Evolutionary conservation across 2,888 invertebrate genomes (phyloP).

Genomic region (Pachliopta kotzebuea): DNA sequence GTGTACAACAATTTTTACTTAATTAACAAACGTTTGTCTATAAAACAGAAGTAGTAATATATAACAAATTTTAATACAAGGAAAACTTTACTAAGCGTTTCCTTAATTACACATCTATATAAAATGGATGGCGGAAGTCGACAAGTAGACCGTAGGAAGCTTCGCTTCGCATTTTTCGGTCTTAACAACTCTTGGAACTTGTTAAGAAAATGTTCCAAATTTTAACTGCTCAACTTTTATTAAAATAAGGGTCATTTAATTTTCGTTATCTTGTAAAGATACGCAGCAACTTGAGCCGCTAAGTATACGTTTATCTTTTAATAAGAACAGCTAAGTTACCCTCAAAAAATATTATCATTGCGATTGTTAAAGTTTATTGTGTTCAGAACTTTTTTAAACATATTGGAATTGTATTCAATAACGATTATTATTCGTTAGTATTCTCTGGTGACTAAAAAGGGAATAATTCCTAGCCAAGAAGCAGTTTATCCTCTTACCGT

Average conservation of each 20-base stretch:
- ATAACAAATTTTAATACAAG: not conserved
- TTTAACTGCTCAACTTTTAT: slow-evolving; percentile 8
- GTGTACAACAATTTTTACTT: not conserved
- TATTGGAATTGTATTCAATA: no score
- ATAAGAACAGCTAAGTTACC: not conserved
- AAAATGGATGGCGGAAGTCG: slow-evolving; percentile 15
- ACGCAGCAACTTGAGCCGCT: not conserved
- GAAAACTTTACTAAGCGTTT: slow-evolving; percentile 8
- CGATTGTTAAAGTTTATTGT: no score
- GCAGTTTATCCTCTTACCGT: no score
- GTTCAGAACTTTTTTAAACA: no score
- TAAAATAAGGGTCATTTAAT: slow-evolving; percentile 5
- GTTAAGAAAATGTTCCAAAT: slow-evolving; percentile 12
- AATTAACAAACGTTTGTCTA: not conserved
- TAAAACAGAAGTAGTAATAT: not conserved
- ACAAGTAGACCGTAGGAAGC: slow-evolving; percentile 9
- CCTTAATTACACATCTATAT: slow-evolving; percentile 26
- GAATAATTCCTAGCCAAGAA: no score
- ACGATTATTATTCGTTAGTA: no score
- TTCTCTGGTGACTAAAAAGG: no score
- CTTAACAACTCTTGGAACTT: slow-evolving; percentile 17
- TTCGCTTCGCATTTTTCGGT: slow-evolving; percentile 18
- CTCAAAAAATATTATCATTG: no score
- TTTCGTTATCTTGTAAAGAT: slow-evolving; percentile 6
- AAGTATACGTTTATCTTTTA: not conserved